A percentile compares a stretch with the other conserved stretches of the same genome.
These are phyloP conservation scores for Poecilobothrus nobilitatus DNA, from an alignment of 2,888 invertebrate species.

Conservation along the genomic window DNA sequence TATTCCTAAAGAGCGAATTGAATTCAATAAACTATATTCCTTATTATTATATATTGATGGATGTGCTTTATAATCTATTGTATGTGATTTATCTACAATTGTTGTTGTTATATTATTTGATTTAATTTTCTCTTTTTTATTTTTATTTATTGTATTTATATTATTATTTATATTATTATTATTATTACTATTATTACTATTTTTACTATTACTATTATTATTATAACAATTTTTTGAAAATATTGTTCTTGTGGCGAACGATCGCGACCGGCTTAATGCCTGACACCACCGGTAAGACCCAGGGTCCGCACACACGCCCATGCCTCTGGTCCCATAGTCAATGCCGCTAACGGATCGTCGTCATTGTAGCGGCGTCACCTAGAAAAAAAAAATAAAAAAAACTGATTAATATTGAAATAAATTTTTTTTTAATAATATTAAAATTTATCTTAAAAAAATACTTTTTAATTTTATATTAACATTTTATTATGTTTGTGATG, in stretches of 20 bases:
- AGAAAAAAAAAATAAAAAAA: slow-evolving; percentile 26
- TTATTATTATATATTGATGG: slow-evolving; percentile 12
- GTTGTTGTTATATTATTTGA: slow-evolving; percentile 21
- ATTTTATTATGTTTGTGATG: background rate
- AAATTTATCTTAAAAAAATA: background rate
- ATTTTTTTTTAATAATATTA: background rate
- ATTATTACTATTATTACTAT: slow-evolving; percentile 40
- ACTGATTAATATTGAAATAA: slow-evolving; percentile 67
- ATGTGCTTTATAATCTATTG: slow-evolving; percentile 16
- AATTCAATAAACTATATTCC: slow-evolving; percentile 27
- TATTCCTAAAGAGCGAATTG: slow-evolving; percentile 33
- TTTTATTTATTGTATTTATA: slow-evolving; percentile 21
- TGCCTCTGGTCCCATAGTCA: slow-evolving; percentile 82
- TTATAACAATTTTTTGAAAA: slow-evolving; percentile 27
- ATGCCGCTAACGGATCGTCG: slow-evolving; percentile 69
- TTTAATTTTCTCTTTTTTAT: slow-evolving; percentile 23
- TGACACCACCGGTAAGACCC: slow-evolving; percentile 58
- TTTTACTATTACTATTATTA: slow-evolving; percentile 3
- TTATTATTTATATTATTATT: slow-evolving; percentile 37
- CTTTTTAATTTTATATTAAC: background rate
- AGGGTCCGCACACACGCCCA: slow-evolving; percentile 85
- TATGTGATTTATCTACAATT: slow-evolving; percentile 25
- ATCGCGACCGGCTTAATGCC: slow-evolving; percentile 54
- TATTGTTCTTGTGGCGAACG: slow-evolving; percentile 47
- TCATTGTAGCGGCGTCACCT: slow-evolving; percentile 61